Evolutionary conservation across 2,797 vertebrate species (phyloP), one percentile per base, ranked within the genome.

Genomic region (Urophycis tenuis): DNA sequence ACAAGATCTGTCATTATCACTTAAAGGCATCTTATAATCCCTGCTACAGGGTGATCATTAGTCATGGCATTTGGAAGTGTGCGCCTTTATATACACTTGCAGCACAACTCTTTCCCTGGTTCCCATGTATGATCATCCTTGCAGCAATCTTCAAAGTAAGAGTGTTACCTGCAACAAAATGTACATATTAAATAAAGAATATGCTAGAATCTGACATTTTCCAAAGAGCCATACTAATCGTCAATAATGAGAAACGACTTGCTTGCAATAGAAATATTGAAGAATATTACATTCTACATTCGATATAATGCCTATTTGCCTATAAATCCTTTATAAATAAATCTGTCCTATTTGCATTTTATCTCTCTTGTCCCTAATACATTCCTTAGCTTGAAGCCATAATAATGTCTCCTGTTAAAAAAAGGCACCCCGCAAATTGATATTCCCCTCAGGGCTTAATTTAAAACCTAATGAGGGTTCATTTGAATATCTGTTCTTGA

Each of bases 401-500:
- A 67, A 67, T 67, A 67, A 67, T 67, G 60, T 10, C 60, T 25
- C 60, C 60, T 29, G 60, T 67, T 67, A 67, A 67, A 67, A 67
- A 60, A 29, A 67, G 60, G n/a, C 25, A 29, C 60, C 60, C n/a
- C 25, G 12, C 60, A 67, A 67, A 67, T 67, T 67, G 60, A 60
- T 60, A 60, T 60, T n/a, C 53, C 60, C 60, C 60, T 25, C 60
- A 67, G 60, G 60, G 25, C 25, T n/a, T 67, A 12, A 67, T 67
- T 67, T 67, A 12, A 67, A 67, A 67, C 25, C 60, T 60, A 60
- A 60, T 60, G 53, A 60, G 53, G 53, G 53, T 25, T 67, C 25
- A 67, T 67, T 67, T 67, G 60, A 67, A 67, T 60, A 60, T 67
- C n/a, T 67, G 60, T 67, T 67, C 60, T 67, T 67, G 60, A 67